Base-by-base conservation (phyloP, 1,140 invertebrate species). In the Cotesia typhae region DNA sequence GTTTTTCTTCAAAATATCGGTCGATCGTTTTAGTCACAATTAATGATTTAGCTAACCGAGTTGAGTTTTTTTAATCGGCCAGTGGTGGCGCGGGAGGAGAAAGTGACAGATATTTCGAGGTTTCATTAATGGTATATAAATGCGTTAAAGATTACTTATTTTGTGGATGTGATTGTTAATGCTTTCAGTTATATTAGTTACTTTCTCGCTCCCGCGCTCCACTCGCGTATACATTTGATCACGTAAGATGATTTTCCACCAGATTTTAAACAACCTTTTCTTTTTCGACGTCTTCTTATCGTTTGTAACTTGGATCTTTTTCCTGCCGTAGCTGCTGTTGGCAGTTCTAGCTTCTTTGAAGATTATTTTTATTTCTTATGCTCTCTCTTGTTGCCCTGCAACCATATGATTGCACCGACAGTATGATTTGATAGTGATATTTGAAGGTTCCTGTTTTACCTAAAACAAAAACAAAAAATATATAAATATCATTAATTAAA, bases 201-300 rank as follows among this genome's bases (percentile, higher is more conserved):
- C 59, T 37, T 71, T 60, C 72, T 76, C 74, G 66, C 72, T 57
- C 35, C 35, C 72, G 35, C 69, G 74, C 73, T 59, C 71, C 70
- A 75, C 73, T 75, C 67, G 71, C 71, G 75, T 72, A 14, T 64
- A 41, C 35, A 64, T 36, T 66, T 28, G 20, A 41, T 12, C 38
- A 67, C 64, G 12, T 72, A 14, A 36, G 28, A 9, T 9, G 55
- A 20, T 14, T 20, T 20, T 55, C 70, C 17, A 17, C 1, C 14
- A 6, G 28, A 10, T 52, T n/a, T 66, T 14, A 41, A 14, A 14
- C 60, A 10, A 12, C 55, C 17, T 41, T 53, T 67, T 41, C 68
- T 65, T 70, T 52, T 70, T 74, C 72, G 57, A 20, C 67, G 71
- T 71, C 59, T 57, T 59, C 70, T 57, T 63, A 68, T 64, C 20